A percentile compares a stretch with the other conserved stretches of the same genome.
These are phyloP conservation scores for Chionis minor DNA, from an alignment of 2,113 vertebrate species.

Conservation along the genomic window DNA sequence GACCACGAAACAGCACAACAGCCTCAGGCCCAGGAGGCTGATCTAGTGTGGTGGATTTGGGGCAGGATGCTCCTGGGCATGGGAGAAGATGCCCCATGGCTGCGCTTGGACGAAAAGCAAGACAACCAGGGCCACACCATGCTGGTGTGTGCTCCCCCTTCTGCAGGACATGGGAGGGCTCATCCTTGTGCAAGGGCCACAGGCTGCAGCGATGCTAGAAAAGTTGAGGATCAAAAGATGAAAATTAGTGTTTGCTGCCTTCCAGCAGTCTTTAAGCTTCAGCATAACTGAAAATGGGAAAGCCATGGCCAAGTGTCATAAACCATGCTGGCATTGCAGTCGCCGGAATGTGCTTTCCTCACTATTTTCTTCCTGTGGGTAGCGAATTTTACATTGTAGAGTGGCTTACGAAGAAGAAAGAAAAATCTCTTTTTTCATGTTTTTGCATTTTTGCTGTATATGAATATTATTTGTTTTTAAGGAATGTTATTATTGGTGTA, in stretches of 20 bases:
- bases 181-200: background rate
- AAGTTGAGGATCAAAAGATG: background rate
- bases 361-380: background rate
- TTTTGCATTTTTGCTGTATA: background rate
- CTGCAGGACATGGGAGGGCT: background rate
- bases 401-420: background rate
- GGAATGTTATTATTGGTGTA: background rate
- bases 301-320: background rate
- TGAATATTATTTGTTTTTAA: background rate
- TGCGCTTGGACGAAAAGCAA: accelerated
- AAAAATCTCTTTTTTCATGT: background rate
- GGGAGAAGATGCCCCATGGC: background rate
- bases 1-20: background rate
- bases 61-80: background rate
- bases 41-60: accelerated
- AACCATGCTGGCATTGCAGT: background rate
- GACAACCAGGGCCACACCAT: accelerated
- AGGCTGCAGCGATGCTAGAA: background rate
- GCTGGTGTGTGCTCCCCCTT: accelerated
- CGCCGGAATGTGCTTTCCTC: background rate
- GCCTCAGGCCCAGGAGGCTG: background rate
- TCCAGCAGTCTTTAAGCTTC: background rate
- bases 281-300: background rate
- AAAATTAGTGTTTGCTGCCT: background rate
- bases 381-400: background rate